These are phyloP conservation scores for Polylopha cassiicola DNA, from an alignment of 2,888 invertebrate genomes.

Conservation along the genomic window DNA sequence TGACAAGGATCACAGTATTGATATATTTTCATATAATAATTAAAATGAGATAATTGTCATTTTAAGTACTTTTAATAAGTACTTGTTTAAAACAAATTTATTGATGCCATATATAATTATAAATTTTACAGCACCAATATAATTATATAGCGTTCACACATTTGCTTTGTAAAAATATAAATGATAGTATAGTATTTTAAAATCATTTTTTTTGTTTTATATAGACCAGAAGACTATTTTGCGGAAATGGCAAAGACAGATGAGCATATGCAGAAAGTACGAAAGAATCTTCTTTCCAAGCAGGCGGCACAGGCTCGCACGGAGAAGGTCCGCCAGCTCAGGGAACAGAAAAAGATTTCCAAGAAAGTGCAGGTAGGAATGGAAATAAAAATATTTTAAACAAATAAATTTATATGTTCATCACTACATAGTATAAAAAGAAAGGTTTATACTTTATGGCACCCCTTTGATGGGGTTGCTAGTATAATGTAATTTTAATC, in stretches of 20 bases:
- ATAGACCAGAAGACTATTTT: slow-evolving; percentile 95
- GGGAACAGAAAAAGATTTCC: slow-evolving; percentile 94
- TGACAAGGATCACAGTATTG: too few species aligned
- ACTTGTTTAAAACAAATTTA: too few species aligned
- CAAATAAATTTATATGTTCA: background rate
- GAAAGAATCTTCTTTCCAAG: slow-evolving; percentile 88
- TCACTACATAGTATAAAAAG: background rate
- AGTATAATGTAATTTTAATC: too few species aligned
- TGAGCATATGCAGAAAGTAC: slow-evolving; percentile 97
- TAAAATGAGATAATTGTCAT: too few species aligned
- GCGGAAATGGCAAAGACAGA: slow-evolving; percentile 99
- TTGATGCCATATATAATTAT: too few species aligned
- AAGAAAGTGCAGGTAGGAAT: slow-evolving; percentile 83
- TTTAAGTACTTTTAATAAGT: too few species aligned
- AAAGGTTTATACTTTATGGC: background rate
- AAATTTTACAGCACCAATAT: too few species aligned
- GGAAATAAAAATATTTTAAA: background rate
- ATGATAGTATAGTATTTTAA: too few species aligned
- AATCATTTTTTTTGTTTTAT: slow-evolving; percentile 23
- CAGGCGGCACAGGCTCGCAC: slow-evolving; percentile 90
- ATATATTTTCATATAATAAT: too few species aligned
- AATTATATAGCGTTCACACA: too few species aligned
- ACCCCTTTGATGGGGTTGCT: too few species aligned
- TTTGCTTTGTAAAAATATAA: too few species aligned
- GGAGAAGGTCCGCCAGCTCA: slow-evolving; percentile 92